Percentiles rank a stretch among this genome's conserved stretches.
These are phyloP conservation scores for Netelia virgata DNA, from an alignment of 2,888 invertebrate genomes.

Conservation along the genomic window DNA sequence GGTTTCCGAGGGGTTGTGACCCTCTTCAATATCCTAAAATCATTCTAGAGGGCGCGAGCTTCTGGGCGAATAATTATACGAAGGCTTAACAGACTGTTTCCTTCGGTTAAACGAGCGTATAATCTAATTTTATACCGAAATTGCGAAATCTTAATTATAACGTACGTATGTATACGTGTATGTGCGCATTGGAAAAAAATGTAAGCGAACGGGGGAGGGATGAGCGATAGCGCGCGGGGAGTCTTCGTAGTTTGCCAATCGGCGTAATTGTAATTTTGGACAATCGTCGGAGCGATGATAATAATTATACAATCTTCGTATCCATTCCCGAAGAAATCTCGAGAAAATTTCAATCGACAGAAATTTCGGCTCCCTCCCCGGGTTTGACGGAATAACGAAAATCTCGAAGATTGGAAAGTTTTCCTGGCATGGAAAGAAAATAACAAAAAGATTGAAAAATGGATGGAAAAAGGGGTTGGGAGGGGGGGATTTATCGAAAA, in stretches of 20 bases:
- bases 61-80: constrained; percentile 70
- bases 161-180: constrained; percentile 20
- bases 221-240: not conserved
- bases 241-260: not conserved
- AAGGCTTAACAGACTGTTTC: constrained; percentile 72
- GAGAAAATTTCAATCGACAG: not conserved
- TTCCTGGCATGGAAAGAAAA: too few relatives aligned
- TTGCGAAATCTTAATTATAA: constrained; percentile 50
- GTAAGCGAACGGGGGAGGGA: not conserved
- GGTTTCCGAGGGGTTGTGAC: constrained; percentile 46
- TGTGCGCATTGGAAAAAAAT: not conserved
- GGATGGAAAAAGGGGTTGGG: too few relatives aligned
- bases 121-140: constrained; percentile 69
- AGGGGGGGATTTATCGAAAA: not conserved
- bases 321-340: not conserved
- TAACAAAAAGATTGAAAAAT: too few relatives aligned
- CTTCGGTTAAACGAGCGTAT: constrained; percentile 70
- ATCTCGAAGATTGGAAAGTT: too few relatives aligned
- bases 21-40: constrained; percentile 66
- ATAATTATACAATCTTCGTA: not conserved
- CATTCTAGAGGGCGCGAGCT: not conserved
- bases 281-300: not conserved
- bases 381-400: too few relatives aligned
- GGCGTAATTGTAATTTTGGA: not conserved
- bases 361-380: not conserved